A percentile compares a stretch with the other conserved stretches of the same genome.
Conservation (phyloP, 2,888 invertebrate genomes). For the Stenurella melanura region DNA sequence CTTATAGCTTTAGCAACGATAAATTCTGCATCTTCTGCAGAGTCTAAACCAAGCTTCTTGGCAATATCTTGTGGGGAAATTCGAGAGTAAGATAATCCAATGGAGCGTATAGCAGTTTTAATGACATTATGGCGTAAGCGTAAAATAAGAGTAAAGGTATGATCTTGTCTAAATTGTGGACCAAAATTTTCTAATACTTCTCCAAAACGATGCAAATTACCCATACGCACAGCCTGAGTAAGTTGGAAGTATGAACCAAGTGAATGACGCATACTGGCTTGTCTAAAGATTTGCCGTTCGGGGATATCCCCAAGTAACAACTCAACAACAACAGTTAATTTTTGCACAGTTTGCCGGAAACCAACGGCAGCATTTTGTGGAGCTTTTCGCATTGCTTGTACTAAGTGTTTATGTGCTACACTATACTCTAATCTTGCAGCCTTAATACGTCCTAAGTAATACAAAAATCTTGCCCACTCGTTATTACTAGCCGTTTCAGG, state of each 20-base stretch:
- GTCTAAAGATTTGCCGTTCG: slow-evolving; percentile 95
- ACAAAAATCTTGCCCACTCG: slow-evolving; percentile 98
- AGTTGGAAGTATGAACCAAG: slow-evolving; percentile 97
- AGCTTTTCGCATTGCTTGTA: slow-evolving; percentile 96
- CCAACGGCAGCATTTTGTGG: slow-evolving; percentile 99
- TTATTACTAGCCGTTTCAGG: slow-evolving; percentile 98
- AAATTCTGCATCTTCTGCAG: slow-evolving; percentile 98
- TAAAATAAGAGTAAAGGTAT: slow-evolving; percentile 96
- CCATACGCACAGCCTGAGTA: slow-evolving; percentile 96
- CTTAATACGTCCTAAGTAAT: slow-evolving; percentile 97
- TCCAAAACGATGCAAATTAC: slow-evolving; percentile 95
- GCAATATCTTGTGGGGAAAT: slow-evolving; percentile 97
- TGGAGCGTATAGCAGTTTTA: slow-evolving; percentile 97
- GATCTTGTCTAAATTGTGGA: slow-evolving; percentile 93
- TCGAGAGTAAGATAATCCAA: slow-evolving; percentile 96
- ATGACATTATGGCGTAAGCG: slow-evolving; percentile 98
- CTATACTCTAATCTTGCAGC: slow-evolving; percentile 99
- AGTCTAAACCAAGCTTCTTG: slow-evolving; percentile 93
- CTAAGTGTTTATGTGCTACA: slow-evolving; percentile 96
- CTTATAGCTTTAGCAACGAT: slow-evolving; percentile 98
- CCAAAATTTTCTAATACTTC: slow-evolving; percentile 94
- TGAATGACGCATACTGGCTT: slow-evolving; percentile 90
- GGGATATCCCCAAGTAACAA: slow-evolving; percentile 97
- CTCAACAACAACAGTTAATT: slow-evolving; percentile 95
- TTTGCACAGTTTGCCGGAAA: slow-evolving; percentile 98